Percentiles rank a stretch among this genome's conserved stretches.
Conservation (phyloP, 2,797 vertebrate genomes). For the Arctocebus calabarensis region DNA sequence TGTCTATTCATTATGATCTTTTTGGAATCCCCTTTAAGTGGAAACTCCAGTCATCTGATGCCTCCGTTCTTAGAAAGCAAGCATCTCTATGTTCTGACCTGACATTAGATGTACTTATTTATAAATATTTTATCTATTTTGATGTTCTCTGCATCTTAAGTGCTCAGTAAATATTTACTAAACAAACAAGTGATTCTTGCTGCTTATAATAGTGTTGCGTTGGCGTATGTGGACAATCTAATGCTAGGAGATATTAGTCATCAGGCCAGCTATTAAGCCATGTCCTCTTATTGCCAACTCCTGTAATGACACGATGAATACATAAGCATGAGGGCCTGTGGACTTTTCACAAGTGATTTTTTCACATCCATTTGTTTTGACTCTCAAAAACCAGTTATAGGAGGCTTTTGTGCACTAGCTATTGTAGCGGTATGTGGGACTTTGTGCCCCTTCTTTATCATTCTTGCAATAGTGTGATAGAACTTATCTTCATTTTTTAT, state of each 20-base stretch:
- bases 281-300: neutral
- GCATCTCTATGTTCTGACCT: neutral
- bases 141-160: neutral
- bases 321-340: too few relatives aligned
- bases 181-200: neutral
- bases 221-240: neutral
- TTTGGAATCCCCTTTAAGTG: neutral
- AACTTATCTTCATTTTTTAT: neutral
- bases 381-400: neutral
- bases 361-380: neutral
- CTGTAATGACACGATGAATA: neutral
- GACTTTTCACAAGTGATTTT: neutral
- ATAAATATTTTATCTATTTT: neutral
- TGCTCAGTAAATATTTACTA: neutral
- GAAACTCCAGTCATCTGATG: neutral
- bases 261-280: neutral
- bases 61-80: neutral
- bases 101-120: neutral
- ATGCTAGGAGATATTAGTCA: constrained; percentile 17
- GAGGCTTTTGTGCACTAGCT: neutral
- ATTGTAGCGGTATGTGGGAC: neutral
- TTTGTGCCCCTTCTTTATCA: neutral
- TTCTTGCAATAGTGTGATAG: neutral
- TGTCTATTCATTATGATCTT: neutral
- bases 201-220: neutral